These are phyloP conservation scores for Cercopithecus neglectus DNA, from an alignment of 2,797 vertebrate species.

Conservation along the genomic window DNA sequence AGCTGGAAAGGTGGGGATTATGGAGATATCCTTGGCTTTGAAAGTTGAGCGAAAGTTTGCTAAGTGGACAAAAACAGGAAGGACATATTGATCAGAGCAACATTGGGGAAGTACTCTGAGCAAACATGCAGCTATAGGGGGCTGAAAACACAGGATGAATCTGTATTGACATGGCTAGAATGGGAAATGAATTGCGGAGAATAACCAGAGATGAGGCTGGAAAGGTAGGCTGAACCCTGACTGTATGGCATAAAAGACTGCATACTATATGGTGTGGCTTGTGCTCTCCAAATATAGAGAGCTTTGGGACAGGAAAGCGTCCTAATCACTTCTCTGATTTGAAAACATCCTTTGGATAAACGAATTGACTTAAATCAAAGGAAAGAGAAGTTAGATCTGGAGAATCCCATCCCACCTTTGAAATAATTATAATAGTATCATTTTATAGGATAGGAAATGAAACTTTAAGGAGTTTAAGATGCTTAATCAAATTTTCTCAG, in stretches of 20 bases:
- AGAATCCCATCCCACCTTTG: background rate
- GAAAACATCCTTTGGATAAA: background rate
- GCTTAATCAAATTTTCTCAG: background rate
- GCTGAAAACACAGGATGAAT: background rate
- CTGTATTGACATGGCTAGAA: background rate
- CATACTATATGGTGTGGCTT: background rate
- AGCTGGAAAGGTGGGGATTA: background rate
- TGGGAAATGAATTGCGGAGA: background rate
- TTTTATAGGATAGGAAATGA: background rate
- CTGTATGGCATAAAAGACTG: background rate
- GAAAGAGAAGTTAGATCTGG: background rate
- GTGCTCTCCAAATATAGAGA: background rate
- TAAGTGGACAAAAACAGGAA: background rate
- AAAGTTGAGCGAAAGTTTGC: background rate
- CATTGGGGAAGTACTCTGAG: background rate
- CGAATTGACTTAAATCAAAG: background rate
- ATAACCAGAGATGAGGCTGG: background rate
- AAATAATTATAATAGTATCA: background rate
- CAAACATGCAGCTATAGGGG: background rate
- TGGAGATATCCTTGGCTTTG: background rate
- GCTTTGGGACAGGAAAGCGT: background rate
- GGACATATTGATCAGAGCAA: background rate
- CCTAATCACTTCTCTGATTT: background rate
- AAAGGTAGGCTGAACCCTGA: too few species aligned
- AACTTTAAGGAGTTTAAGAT: background rate